Evolutionary conservation across 1,140 invertebrate genomes (phyloP).

Genomic region (Lordiphosa clarofinis): DNA sequence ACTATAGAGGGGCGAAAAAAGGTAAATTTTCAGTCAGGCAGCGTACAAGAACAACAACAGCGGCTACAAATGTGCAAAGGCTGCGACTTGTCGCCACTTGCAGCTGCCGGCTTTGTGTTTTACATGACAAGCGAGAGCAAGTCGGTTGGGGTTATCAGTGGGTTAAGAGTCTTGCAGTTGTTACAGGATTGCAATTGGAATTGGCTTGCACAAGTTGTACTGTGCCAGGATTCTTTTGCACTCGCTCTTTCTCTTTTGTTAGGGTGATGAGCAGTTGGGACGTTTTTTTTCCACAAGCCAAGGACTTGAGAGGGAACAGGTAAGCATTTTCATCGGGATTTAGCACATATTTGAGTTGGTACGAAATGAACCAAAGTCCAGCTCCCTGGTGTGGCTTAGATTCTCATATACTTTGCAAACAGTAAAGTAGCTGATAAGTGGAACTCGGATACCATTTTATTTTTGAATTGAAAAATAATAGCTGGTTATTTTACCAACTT

Average conservation of each 20-base stretch:
- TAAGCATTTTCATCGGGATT: too few relatives aligned
- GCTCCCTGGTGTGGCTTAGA: too few relatives aligned
- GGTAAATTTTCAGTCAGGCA: slow-evolving; percentile 18
- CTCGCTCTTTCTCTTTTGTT: neutral
- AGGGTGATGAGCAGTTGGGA: slow-evolving; percentile 7
- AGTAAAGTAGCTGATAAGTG: too few relatives aligned
- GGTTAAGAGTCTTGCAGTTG: slow-evolving; percentile 40
- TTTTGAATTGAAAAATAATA: too few relatives aligned
- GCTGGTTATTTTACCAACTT: too few relatives aligned
- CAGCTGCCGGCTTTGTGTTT: slow-evolving; percentile 57
- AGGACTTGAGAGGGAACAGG: too few relatives aligned
- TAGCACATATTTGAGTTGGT: too few relatives aligned
- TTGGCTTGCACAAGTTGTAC: slow-evolving; percentile 3
- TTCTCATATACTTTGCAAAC: too few relatives aligned
- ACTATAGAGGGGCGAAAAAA: slow-evolving; percentile 3
- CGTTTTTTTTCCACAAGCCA: slow-evolving; percentile 5
- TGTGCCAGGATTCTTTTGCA: neutral
- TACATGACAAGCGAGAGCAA: slow-evolving; percentile 63
- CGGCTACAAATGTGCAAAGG: slow-evolving; percentile 56
- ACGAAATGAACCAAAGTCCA: too few relatives aligned
- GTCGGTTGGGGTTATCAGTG: slow-evolving; percentile 32
- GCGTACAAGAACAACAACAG: slow-evolving; percentile 2
- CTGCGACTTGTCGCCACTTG: slow-evolving; percentile 66
- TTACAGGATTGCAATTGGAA: slow-evolving; percentile 20
- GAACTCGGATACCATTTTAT: too few relatives aligned